Evolutionary conservation across 2,888 invertebrate species (phyloP).

Genomic region (Eilema caniola): DNA sequence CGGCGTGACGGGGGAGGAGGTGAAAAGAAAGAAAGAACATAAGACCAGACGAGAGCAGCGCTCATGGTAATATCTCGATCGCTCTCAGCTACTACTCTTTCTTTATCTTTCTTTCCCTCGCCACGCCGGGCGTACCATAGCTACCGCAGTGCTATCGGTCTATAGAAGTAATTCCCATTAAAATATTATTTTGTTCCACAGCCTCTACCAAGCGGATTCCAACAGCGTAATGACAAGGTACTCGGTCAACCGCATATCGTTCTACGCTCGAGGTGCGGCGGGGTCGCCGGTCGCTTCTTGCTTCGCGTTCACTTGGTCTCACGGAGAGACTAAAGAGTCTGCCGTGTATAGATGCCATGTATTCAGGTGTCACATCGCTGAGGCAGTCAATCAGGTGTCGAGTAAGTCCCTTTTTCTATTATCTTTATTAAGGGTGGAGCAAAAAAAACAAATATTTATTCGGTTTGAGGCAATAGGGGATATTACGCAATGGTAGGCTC

Average conservation of each 20-base stretch:
- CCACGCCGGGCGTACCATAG: background rate
- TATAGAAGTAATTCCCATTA: background rate
- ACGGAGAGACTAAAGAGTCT: slow-evolving; percentile 95
- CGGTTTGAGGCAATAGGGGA: no score
- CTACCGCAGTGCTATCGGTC: no score
- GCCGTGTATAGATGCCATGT: slow-evolving; percentile 99
- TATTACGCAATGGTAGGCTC: no score
- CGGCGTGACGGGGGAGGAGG: no score
- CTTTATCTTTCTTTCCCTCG: no score
- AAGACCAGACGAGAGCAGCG: no score
- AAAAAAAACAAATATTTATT: no score
- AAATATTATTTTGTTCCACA: slow-evolving; percentile 60
- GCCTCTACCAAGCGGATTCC: slow-evolving; percentile 93
- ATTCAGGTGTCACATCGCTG: slow-evolving; percentile 97
- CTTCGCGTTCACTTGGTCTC: slow-evolving; percentile 99
- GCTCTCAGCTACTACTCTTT: no score
- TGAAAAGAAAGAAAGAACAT: no score
- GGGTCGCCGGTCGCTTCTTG: slow-evolving; percentile 95
- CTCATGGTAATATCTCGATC: no score
- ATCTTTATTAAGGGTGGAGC: no score
- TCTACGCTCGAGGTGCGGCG: slow-evolving; percentile 96
- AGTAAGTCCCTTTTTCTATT: slow-evolving; percentile 79
- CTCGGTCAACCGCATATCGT: slow-evolving; percentile 96
- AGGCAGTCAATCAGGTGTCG: slow-evolving; percentile 94
- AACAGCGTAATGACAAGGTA: slow-evolving; percentile 95